Conservation (phyloP, 2,113 vertebrate species). For the Charina bottae region DNA sequence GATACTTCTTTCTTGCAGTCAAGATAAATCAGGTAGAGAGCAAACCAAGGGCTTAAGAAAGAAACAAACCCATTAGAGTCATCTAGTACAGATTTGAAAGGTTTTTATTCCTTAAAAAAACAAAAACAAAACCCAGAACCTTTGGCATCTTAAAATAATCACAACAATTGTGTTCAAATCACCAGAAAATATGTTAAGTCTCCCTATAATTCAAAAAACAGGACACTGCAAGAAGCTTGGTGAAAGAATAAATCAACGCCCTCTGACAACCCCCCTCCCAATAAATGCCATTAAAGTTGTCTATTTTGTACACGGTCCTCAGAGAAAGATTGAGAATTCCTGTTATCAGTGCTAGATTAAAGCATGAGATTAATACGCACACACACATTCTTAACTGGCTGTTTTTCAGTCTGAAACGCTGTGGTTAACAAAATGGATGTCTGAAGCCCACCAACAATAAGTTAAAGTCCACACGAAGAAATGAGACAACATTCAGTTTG, state of each 20-base stretch:
- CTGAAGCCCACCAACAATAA: constrained; percentile 66
- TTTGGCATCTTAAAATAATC: constrained; percentile 80
- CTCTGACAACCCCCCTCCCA: constrained; percentile 3
- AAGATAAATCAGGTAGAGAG: not conserved
- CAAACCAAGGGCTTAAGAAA: not conserved
- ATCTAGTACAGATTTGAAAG: constrained; percentile 61
- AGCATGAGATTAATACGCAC: not conserved
- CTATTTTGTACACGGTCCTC: constrained; percentile 38
- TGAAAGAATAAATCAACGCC: constrained; percentile 22
- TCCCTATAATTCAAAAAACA: constrained; percentile 55
- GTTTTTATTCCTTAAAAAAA: constrained; percentile 73
- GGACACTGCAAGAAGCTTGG: constrained; percentile 42
- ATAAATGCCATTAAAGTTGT: not conserved
- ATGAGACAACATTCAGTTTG: constrained; percentile 47
- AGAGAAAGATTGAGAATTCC: constrained; percentile 42
- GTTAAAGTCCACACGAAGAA: constrained; percentile 66
- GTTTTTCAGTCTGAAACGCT: constrained; percentile 5
- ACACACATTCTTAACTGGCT: constrained; percentile 31
- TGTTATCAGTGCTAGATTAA: constrained; percentile 31
- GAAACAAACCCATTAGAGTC: not conserved
- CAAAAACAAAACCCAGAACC: constrained; percentile 59
- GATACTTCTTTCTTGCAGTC: not conserved
- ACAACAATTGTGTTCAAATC: constrained; percentile 61
- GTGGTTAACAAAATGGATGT: constrained; percentile 32
- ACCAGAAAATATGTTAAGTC: constrained; percentile 63